Evolutionary conservation across 2,113 vertebrate genomes (phyloP).

Genomic region (Tachysurus vachellii): DNA sequence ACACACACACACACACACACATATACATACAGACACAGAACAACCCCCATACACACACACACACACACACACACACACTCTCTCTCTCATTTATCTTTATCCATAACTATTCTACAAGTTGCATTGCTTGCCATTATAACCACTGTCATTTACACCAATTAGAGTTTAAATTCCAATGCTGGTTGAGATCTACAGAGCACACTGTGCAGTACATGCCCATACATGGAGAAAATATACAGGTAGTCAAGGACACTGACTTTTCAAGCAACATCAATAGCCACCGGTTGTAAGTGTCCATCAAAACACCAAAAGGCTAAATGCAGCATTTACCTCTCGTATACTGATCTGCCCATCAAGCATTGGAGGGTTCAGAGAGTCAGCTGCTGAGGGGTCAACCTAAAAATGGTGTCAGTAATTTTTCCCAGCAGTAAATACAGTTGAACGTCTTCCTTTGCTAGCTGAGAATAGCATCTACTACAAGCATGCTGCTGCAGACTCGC

Average conservation of each 20-base stretch:
- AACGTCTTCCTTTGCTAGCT: conserved; percentile 69
- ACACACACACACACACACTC: neutral
- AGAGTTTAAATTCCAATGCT: neutral
- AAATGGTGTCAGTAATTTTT: conserved; percentile 71
- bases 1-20: neutral
- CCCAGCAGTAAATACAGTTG: conserved; percentile 72
- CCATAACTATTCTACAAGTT: neutral
- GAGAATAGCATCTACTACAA: conserved; percentile 72
- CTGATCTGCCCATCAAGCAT: neutral
- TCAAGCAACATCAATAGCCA: conserved; percentile 54
- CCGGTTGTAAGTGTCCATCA: conserved; percentile 69
- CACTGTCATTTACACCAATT: neutral
- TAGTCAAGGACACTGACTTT: conserved; percentile 50
- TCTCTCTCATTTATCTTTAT: neutral
- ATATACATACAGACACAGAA: no score
- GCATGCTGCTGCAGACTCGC: conserved; percentile 56
- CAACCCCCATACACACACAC: neutral
- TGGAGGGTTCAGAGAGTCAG: conserved; percentile 29
- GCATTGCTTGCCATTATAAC: neutral
- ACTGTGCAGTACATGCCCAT: conserved; percentile 23
- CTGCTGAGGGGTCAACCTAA: conserved; percentile 58
- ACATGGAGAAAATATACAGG: conserved; percentile 39
- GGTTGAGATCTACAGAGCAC: neutral
- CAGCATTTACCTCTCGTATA: conserved; percentile 37
- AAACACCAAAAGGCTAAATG: conserved; percentile 60